A percentile compares a stretch with the other conserved stretches of the same genome.
Conservation (phyloP, 2,113 vertebrate genomes). For the Albula goreensis region DNA sequence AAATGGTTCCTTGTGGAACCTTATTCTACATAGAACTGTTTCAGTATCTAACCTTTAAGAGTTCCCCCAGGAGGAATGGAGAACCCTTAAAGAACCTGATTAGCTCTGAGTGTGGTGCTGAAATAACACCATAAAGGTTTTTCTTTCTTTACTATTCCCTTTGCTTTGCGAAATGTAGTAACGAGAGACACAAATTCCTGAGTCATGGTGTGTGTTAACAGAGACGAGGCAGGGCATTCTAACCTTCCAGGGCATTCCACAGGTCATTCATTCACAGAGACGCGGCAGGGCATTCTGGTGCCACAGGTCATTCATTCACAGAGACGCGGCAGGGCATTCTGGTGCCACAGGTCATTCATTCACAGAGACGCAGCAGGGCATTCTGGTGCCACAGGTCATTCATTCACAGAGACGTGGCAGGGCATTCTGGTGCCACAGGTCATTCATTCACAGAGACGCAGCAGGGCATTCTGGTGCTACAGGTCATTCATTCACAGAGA, state of each 20-base stretch:
- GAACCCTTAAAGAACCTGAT: too few species aligned
- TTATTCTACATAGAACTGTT: too few species aligned
- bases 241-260: too few species aligned
- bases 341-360: too few species aligned
- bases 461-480: too few species aligned
- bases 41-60: too few species aligned
- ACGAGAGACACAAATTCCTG: background rate
- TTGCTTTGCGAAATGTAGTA: background rate
- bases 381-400: too few species aligned
- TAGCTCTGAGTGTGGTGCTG: background rate
- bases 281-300: background rate
- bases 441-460: too few species aligned
- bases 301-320: background rate
- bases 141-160: background rate
- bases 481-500: too few species aligned
- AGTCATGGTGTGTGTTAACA: background rate
- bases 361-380: background rate
- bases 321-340: background rate
- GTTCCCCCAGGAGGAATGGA: too few species aligned
- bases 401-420: background rate
- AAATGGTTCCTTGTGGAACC: too few species aligned
- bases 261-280: background rate
- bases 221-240: background rate
- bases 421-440: too few species aligned
- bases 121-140: background rate